Evolutionary conservation across 2,888 invertebrate genomes (phyloP), one percentile per base, ranked within the genome.

Genomic region (Blera fallax): DNA sequence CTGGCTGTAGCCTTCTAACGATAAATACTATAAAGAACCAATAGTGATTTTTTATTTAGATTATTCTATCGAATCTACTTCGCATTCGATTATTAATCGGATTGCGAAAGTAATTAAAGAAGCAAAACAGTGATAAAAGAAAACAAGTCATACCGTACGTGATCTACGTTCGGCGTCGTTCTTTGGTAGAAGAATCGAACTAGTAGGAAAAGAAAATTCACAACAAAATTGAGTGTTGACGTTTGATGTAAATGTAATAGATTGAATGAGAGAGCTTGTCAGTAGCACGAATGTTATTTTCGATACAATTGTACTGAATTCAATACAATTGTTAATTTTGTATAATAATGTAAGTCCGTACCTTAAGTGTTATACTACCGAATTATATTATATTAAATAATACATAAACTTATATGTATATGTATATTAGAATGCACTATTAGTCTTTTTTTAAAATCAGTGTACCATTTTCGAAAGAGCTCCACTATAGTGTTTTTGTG

Each of bases 11-110:
- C 10, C 34, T 48, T 48, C 32, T 16, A 16, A 18, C 50, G 72
- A 72, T 72, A 72, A 72, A 72, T n/a, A 56, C 56, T 21, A 21
- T 37, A 14, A 34, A 34, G n/a, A 65, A 40, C 16, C 7, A 45
- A 29, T 16, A 16, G 7, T 2, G 10, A 0, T n/a, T 45, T 32
- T 29, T 21, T n/a, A 32, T 32, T 43, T 27, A 14, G 40, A 69
- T 27, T 60, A 48, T 60, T 48, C 58, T 58, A 72, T 60, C 34
- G 34, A 32, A 24, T 1, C 48, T 48, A 37, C 11, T 48, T 27
- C 10, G 32, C 32, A 70, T 32, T 45, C 7, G 45, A 58, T 56
- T 58, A 54, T 1, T 29, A 69, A 45, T 70, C 43, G n/a, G 11
- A 7, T n/a, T 11, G 29, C 27, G 21, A 24, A 18, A 2, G 27